Conservation (phyloP, 2,113 vertebrate genomes). For the Tetrax tetrax region DNA sequence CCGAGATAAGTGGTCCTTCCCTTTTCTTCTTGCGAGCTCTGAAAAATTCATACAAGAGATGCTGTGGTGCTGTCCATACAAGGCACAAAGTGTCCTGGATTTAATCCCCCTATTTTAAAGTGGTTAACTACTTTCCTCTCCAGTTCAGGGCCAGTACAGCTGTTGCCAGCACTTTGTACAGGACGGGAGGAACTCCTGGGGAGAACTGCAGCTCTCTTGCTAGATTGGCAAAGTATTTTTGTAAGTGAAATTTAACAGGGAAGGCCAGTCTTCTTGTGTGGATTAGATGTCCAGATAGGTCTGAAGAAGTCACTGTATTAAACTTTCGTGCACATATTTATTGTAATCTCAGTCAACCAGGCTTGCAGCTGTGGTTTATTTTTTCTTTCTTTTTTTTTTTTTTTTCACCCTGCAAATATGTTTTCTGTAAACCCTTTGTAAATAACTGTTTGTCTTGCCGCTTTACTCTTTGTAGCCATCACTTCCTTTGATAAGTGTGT, state of each 20-base stretch:
- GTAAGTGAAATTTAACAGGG: background rate
- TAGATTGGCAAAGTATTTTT: background rate
- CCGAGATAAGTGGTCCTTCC: background rate
- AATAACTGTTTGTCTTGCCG: background rate
- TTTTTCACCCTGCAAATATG: background rate
- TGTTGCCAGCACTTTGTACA: background rate
- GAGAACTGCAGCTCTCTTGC: background rate
- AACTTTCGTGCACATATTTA: background rate
- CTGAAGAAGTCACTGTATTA: background rate
- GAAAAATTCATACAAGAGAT: background rate
- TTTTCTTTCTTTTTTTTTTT: background rate
- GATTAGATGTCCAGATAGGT: background rate
- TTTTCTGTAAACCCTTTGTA: background rate
- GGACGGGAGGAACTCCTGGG: background rate
- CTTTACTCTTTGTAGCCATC: background rate
- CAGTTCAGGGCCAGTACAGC: no score
- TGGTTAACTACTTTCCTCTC: background rate
- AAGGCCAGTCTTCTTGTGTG: background rate
- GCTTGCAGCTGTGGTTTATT: background rate
- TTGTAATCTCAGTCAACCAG: background rate
- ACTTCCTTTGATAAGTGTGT: background rate
- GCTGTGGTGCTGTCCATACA: fast-evolving
- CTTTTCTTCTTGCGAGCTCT: background rate
- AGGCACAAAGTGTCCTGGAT: background rate
- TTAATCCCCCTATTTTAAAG: background rate